A percentile compares a stretch with the other conserved stretches of the same genome.
phyloP scores from a whole-genome alignment of 2,113 vertebrate genomes.

The Microcebus jonahi region DNA sequence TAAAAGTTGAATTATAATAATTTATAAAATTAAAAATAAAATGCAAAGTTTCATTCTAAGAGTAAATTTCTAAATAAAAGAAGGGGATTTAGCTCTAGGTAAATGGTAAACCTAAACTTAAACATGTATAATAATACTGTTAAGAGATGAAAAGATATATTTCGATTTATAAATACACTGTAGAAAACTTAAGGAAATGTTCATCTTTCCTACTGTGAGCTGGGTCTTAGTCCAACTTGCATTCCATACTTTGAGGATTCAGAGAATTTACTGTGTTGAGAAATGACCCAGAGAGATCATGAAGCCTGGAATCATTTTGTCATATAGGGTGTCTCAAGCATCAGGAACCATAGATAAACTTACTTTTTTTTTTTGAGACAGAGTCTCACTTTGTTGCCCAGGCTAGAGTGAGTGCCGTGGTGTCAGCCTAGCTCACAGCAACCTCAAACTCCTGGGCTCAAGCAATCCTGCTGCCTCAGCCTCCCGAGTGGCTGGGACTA shows the following conservation, averaged over 20 bases:
- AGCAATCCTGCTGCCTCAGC: too few relatives aligned
- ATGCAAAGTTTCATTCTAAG: constrained; percentile 28
- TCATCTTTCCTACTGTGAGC: neutral
- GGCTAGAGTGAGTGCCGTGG: too few relatives aligned
- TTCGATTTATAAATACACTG: neutral
- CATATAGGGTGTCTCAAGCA: neutral
- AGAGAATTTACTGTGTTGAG: neutral
- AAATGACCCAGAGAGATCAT: neutral
- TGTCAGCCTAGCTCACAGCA: too few relatives aligned
- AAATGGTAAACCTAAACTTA: constrained; percentile 14
- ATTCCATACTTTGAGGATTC: neutral
- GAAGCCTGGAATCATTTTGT: neutral
- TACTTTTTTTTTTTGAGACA: neutral
- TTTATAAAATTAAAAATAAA: neutral
- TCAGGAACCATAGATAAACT: neutral
- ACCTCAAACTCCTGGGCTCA: too few relatives aligned
- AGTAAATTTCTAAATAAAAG: constrained; percentile 46
- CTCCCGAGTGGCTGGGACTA: too few relatives aligned
- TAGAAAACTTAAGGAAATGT: constrained; percentile 16
- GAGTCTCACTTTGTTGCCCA: too few relatives aligned
- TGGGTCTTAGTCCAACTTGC: neutral
- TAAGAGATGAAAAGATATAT: neutral
- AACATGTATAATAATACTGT: neutral
- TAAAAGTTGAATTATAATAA: neutral
- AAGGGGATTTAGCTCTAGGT: neutral